A percentile compares a stretch with the other conserved stretches of the same genome.
These are phyloP conservation scores for Platysteira castanea DNA, from an alignment of 2,113 vertebrate species.

Conservation along the genomic window DNA sequence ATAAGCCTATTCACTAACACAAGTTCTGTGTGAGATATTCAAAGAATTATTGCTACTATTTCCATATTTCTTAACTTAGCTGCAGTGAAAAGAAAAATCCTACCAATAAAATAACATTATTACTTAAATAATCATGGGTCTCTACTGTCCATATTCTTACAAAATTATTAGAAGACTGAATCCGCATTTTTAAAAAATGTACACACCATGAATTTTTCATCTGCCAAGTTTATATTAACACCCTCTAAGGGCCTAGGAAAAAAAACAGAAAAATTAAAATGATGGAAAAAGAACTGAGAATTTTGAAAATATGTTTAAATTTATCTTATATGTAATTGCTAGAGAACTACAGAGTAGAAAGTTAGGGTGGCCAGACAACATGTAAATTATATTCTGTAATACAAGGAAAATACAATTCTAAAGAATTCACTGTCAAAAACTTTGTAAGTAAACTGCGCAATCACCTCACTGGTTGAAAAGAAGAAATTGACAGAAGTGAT, in stretches of 20 bases:
- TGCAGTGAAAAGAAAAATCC: neutral
- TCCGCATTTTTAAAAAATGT: neutral
- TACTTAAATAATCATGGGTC: neutral
- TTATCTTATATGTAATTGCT: neutral
- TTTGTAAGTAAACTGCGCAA: neutral
- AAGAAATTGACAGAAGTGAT: neutral
- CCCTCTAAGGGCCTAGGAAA: neutral
- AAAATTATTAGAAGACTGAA: neutral
- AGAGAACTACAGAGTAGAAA: neutral
- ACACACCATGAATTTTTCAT: neutral
- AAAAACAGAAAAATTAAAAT: neutral
- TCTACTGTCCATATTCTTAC: neutral
- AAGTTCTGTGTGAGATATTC: neutral
- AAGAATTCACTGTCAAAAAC: neutral
- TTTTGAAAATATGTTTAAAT: neutral
- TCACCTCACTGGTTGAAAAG: neutral
- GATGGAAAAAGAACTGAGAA: neutral
- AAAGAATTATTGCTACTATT: neutral
- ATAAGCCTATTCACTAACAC: neutral
- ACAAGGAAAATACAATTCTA: neutral
- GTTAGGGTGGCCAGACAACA: neutral
- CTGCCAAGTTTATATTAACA: neutral
- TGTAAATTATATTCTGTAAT: neutral
- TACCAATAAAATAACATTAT: neutral
- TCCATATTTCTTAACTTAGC: neutral